Evolutionary conservation across 2,797 vertebrate species (phyloP).

Genomic region (Anguilla marmorata): DNA sequence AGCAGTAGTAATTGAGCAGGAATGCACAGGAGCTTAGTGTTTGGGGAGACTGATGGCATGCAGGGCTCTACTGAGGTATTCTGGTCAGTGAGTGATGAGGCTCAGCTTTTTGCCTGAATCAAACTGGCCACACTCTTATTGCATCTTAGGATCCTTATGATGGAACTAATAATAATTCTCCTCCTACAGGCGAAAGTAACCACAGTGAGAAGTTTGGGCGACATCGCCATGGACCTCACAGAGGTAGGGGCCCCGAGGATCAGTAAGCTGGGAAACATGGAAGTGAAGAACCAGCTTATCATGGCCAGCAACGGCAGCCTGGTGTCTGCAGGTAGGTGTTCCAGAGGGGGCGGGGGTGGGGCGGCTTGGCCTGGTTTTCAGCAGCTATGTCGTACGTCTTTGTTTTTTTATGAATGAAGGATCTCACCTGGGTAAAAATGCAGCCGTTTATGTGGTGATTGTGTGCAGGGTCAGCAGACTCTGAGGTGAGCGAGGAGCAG

Average conservation of each 20-base stretch:
- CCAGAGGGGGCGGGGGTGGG: background rate
- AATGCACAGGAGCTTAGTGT: slow-evolving; percentile 50
- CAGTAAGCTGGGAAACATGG: slow-evolving; percentile 76
- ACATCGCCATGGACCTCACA: slow-evolving; percentile 92
- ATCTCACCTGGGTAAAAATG: background rate
- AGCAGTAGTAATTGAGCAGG: slow-evolving; percentile 27
- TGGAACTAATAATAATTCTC: slow-evolving; percentile 39
- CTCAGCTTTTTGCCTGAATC: slow-evolving; percentile 38
- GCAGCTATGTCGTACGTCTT: background rate
- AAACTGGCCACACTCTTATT: slow-evolving; percentile 47
- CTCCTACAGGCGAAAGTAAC: slow-evolving; percentile 83
- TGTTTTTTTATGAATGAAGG: slow-evolving; percentile 27
- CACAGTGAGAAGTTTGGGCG: slow-evolving; percentile 86
- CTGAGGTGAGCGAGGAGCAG: slow-evolving; percentile 86
- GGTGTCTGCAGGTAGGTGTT: slow-evolving; percentile 85
- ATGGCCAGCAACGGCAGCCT: slow-evolving; percentile 96
- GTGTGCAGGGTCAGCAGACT: slow-evolving; percentile 85
- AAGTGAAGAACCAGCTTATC: slow-evolving; percentile 86
- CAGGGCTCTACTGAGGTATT: slow-evolving; percentile 58
- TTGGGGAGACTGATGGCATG: slow-evolving; percentile 54
- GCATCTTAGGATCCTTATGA: slow-evolving; percentile 48
- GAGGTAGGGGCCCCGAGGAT: slow-evolving; percentile 78
- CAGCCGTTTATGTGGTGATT: background rate
- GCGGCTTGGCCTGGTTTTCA: background rate
- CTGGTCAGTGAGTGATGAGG: slow-evolving; percentile 58